Percentiles rank a stretch among this genome's conserved stretches.
phyloP scores from a whole-genome alignment of 2,113 vertebrate species.

The Eurypyga helias region DNA sequence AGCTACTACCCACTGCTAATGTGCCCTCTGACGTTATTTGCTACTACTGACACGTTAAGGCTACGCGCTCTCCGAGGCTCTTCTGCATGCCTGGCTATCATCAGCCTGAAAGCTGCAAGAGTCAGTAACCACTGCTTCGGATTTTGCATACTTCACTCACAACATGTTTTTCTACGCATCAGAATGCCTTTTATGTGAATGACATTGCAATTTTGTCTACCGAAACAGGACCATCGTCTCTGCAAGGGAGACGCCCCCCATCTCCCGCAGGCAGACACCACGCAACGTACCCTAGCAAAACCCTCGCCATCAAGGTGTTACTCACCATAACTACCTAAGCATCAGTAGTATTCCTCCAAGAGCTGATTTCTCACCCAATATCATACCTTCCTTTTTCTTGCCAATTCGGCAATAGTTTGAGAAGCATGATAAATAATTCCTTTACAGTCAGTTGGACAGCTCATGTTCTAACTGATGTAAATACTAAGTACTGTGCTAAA shows the following conservation, averaged over 20 bases:
- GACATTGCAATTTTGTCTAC: neutral
- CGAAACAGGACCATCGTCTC: neutral
- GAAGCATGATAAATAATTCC: neutral
- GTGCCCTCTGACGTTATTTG: neutral
- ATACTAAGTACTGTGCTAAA: neutral
- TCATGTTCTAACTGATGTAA: neutral
- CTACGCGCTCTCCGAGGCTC: neutral
- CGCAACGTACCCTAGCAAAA: neutral
- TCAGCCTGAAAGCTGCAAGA: neutral
- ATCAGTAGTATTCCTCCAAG: neutral
- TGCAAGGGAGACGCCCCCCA: neutral
- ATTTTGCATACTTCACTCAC: slow-evolving; percentile 11
- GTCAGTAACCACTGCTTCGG: neutral
- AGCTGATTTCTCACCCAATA: neutral
- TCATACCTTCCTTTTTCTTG: neutral
- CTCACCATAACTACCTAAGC: neutral
- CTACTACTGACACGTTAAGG: neutral
- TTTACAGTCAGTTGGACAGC: neutral
- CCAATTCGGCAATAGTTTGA: neutral
- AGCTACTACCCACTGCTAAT: fast-evolving
- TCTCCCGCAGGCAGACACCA: neutral
- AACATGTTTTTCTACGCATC: neutral
- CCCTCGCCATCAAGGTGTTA: neutral
- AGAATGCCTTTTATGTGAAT: neutral
- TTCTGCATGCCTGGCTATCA: neutral